Evolutionary conservation across 1,140 invertebrate species (phyloP), one percentile per base, ranked within the genome.

Genomic region (Teleogryllus occipitalis): DNA sequence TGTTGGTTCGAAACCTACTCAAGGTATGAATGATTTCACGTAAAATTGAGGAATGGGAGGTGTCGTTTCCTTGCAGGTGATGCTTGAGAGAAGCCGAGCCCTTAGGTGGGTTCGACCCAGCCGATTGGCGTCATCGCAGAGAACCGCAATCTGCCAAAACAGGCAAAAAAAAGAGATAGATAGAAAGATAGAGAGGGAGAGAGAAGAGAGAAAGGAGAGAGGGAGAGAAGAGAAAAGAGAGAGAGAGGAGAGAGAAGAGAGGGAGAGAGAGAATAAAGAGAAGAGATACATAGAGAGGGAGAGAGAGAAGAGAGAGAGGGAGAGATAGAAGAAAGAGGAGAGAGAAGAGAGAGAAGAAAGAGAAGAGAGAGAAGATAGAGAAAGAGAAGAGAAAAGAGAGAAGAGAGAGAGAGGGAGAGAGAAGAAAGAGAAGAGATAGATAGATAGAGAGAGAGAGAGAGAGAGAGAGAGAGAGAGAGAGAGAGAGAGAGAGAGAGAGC

Each of bases 211-310:
- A 10, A 46, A 79, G 39, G 73, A 8, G 21, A 79, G 73, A 21
- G 22, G 47, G 39, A 46, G 72, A 79, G 47, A 79, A 79, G 21
- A 72, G 54, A 72, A 72, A 72, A 72, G 54, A 72, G 18, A 72
- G 18, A 72, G 10, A 72, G 54, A 72, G 18, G 18, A 72, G 54
- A 72, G 18, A 72, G 18, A 72, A 72, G 54, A 18, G 18, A 8
- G 18, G 18, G 54, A 8, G 54, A 72, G 18, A 72, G 54, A 72
- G 18, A 8, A 72, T 8, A 72, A 72, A 72, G 54, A 72, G 54
- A 72, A 72, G 18, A 8, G 18, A 72, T 12, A 8, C n/a, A 72
- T 12, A 18, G 18, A 18, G 18, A 18, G 18, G 8, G 18, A 72
- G 18, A 8, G 54, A 72, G 18, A 18, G 18, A 72, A 8, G 8